phyloP scores from a whole-genome alignment of 2,113 vertebrate species.

The Stigmatopora nigra region DNA sequence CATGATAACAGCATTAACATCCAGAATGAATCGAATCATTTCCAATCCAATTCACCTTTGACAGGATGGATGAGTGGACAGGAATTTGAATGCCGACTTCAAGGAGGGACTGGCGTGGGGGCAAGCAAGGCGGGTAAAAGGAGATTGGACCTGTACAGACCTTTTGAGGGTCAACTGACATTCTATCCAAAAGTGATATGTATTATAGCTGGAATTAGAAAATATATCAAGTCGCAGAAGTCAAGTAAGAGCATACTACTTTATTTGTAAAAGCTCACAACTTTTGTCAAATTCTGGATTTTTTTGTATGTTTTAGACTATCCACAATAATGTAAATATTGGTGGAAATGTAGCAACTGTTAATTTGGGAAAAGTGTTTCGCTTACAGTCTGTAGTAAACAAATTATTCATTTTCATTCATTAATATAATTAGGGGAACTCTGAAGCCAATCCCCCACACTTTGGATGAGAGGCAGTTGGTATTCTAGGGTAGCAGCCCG shows the following conservation, averaged over 20 bases:
- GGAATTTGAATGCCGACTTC: conserved; percentile 58
- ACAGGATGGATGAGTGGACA: conserved; percentile 74
- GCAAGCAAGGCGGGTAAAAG: conserved; percentile 12
- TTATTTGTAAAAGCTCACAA: not conserved
- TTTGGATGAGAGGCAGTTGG: not conserved
- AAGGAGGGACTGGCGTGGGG: conserved; percentile 17
- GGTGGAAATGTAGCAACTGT: too few species aligned
- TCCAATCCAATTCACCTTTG: conserved; percentile 83
- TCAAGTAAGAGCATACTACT: not conserved
- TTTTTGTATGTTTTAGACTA: too few species aligned
- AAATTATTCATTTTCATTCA: not conserved
- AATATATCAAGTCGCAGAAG: not conserved
- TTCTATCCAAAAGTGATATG: not conserved
- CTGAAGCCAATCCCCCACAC: not conserved
- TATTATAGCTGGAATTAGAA: not conserved
- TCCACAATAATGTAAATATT: too few species aligned
- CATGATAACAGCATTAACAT: conserved; percentile 79
- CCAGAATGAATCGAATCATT: conserved; percentile 79
- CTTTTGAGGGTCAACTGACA: conserved; percentile 22
- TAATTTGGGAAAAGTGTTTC: too few species aligned
- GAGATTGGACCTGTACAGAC: conserved; percentile 8
- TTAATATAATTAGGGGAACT: not conserved
- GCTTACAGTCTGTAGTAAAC: too few species aligned
- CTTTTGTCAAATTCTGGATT: not conserved
- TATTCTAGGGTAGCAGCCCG: not conserved